Evolutionary conservation across 2,113 vertebrate genomes (phyloP), one percentile per base, ranked within the genome.

Genomic region (Stercorarius parasiticus): DNA sequence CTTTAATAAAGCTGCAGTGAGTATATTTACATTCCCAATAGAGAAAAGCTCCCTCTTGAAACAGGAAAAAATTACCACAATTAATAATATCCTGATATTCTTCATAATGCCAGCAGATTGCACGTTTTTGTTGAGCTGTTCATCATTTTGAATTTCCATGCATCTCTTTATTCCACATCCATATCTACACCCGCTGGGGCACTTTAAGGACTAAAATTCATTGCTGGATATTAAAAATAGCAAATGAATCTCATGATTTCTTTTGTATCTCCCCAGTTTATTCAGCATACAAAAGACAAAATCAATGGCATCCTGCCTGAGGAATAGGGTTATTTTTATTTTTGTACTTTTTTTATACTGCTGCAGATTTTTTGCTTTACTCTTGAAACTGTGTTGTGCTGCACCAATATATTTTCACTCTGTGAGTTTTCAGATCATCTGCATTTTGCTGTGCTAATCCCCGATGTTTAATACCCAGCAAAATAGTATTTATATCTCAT

Each of bases 221-320:
- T 93, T 96, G 96, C 78, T 94, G 71, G 92, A 82, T 96, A 95
- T 94, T 86, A 82, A 97, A 97, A 98, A 97, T 91, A 97, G 94
- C 69, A 97, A 97, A 93, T 94, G 86, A 97, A 97, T 97, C 82
- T 97, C 93, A 97, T 97, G 86, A 93, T 96, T 97, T 97, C 95
- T 85, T 94, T 96, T 96, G 84, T 88, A 85, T 91, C 73, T 97
- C 88, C 64, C 69, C 29, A 66, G 82, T 83, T 95, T 91, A 94
- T 95, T 95, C 95, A 95, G 45, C 65, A 85, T 85, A 90, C 90
- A 96, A 93, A 97, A 97, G 89, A 93, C 58, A 87, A 92, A 96
- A 96, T 94, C 94, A 87, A 79, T 73, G 83, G 45, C 74, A 94
- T 43, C 55, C 73, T 90, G 73, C 66, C 83, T 78, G 81, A 74